Evolutionary conservation across 2,797 vertebrate genomes (phyloP).

Genomic region (Ceyx erithaca): DNA sequence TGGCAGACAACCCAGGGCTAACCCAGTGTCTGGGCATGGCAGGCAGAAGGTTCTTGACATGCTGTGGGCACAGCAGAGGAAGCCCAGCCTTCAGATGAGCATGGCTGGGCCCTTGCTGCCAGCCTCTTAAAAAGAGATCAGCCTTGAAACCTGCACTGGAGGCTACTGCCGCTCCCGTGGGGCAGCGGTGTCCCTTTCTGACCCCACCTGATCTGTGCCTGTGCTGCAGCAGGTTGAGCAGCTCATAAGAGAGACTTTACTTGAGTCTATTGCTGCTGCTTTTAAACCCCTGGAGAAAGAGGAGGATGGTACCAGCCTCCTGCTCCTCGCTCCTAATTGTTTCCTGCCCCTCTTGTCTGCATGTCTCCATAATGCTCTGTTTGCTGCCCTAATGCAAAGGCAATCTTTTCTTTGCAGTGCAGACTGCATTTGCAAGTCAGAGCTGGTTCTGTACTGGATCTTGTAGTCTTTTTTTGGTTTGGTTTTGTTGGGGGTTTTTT

Average conservation of each 20-base stretch:
- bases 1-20: neutral
- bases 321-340: neutral
- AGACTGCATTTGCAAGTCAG: neutral
- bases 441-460: neutral
- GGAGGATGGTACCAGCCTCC: neutral
- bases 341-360: neutral
- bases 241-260: neutral
- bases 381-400: neutral
- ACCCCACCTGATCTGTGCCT: neutral
- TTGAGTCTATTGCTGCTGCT: neutral
- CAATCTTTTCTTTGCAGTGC: neutral
- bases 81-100: rapidly evolving
- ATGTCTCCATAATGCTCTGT: neutral
- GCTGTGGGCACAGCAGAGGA: neutral
- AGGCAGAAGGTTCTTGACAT: neutral
- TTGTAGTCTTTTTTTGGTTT: neutral
- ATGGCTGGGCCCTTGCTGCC: neutral
- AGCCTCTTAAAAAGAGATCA: neutral
- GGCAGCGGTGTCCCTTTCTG: neutral
- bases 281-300: neutral
- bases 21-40: neutral
- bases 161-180: neutral
- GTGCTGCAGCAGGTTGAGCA: neutral
- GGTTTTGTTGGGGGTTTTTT: too few relatives aligned
- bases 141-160: neutral